Evolutionary conservation across 37 sponge, comb jelly and placozoan species (phyloP).

Genomic region (Lycopodina hypogea): DNA sequence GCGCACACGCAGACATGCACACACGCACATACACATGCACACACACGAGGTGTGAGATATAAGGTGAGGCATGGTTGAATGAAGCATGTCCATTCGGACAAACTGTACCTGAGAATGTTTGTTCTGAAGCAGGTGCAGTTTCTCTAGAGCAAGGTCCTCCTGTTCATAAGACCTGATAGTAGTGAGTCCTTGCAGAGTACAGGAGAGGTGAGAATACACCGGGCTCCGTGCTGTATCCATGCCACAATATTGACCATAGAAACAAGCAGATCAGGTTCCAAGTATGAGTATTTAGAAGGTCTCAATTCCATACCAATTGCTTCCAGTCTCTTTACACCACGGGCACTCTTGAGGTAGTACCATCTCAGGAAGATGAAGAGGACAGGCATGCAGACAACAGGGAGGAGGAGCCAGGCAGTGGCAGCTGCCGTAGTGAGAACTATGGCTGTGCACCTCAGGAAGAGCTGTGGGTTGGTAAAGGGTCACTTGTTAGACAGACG

Average conservation of each 20-base stretch:
- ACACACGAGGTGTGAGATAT: too few species aligned
- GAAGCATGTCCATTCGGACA: too few species aligned
- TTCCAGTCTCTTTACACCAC: constrained; percentile 75
- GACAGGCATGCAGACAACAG: constrained; percentile 15
- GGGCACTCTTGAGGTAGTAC: constrained; percentile 62
- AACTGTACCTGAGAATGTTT: constrained; percentile 30
- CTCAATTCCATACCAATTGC: constrained; percentile 62
- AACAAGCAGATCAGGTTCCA: neutral
- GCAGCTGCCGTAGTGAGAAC: constrained; percentile 45
- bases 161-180: constrained; percentile 62
- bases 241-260: neutral
- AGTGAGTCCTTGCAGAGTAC: constrained; percentile 74
- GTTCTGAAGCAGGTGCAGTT: constrained; percentile 53
- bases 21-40: too few species aligned
- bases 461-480: constrained; percentile 13
- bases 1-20: too few species aligned
- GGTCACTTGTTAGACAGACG: neutral
- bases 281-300: too few species aligned
- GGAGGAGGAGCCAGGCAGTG: constrained; percentile 57
- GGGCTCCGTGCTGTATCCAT: constrained; percentile 93
- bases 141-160: constrained; percentile 7
- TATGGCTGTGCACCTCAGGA: constrained; percentile 52
- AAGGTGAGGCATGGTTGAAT: too few species aligned
- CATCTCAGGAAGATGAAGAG: constrained; percentile 31
- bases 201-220: constrained; percentile 78